Conservation (phyloP, 1,140 invertebrate genomes). For the Varroa destructor region DNA sequence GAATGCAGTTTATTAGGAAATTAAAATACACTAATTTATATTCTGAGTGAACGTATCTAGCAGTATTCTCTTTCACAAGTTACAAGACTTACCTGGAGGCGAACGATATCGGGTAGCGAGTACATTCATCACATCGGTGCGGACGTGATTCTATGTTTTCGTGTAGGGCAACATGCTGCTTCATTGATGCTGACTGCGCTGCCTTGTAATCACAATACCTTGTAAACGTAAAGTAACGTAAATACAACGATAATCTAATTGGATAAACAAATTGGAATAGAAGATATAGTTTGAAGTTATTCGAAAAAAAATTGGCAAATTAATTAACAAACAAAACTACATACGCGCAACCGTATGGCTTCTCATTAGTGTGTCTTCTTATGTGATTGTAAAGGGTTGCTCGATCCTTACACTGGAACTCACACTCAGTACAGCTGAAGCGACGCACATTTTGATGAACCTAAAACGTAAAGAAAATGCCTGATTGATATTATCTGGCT, state of each 20-base stretch:
- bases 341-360: slow-evolving; percentile 9
- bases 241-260: background rate
- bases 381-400: slow-evolving; percentile 5
- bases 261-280: too few species aligned
- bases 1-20: too few species aligned
- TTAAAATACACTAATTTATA: too few species aligned
- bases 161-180: slow-evolving; percentile 19
- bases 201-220: slow-evolving; percentile 20
- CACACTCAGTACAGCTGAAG: slow-evolving; percentile 5
- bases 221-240: background rate
- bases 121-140: slow-evolving; percentile 14
- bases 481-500: background rate
- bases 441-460: slow-evolving; percentile 16
- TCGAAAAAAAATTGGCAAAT: too few species aligned
- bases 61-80: background rate
- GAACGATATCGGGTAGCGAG: slow-evolving; percentile 9
- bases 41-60: background rate
- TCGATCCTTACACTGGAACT: slow-evolving; percentile 21
- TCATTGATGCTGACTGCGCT: slow-evolving; percentile 18
- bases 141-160: slow-evolving; percentile 7
- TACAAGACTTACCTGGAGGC: background rate
- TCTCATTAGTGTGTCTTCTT: slow-evolving; percentile 18
- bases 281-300: too few species aligned
- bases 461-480: background rate
- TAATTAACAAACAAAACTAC: background rate